Evolutionary conservation across 2,888 invertebrate species (phyloP).

Genomic region (Pogonocherus hispidulus): DNA sequence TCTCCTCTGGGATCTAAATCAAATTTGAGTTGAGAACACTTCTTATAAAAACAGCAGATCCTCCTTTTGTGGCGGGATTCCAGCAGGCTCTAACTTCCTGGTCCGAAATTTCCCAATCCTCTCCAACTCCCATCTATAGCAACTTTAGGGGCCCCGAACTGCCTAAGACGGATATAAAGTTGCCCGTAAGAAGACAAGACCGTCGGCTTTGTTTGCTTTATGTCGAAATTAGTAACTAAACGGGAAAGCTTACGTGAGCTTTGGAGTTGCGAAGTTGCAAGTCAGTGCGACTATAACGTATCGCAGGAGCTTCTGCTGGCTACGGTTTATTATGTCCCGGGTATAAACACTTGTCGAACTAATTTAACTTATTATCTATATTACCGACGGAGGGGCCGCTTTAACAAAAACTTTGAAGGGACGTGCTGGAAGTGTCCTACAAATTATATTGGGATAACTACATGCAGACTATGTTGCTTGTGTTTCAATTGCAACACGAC

Average conservation of each 20-base stretch:
- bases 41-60: too few relatives aligned
- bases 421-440: too few relatives aligned
- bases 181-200: conserved; percentile 56
- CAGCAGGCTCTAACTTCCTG: not conserved
- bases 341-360: conserved; percentile 60
- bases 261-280: conserved; percentile 62
- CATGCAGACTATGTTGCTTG: too few relatives aligned
- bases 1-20: too few relatives aligned
- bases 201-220: conserved; percentile 60
- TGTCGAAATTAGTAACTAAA: conserved; percentile 62
- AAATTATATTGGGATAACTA: too few relatives aligned
- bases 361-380: conserved; percentile 53
- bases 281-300: conserved; percentile 59
- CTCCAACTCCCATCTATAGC: not conserved
- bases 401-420: conserved; percentile 21
- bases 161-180: conserved; percentile 59
- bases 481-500: too few relatives aligned
- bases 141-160: conserved; percentile 35
- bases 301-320: conserved; percentile 56
- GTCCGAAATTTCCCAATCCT: not conserved
- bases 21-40: too few relatives aligned
- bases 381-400: not conserved
- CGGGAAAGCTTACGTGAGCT: conserved; percentile 62
- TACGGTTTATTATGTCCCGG: conserved; percentile 55
- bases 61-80: not conserved